Evolutionary conservation across 2,888 invertebrate genomes (phyloP), one percentile per base, ranked within the genome.

Genomic region (Chydorus sphaericus): DNA sequence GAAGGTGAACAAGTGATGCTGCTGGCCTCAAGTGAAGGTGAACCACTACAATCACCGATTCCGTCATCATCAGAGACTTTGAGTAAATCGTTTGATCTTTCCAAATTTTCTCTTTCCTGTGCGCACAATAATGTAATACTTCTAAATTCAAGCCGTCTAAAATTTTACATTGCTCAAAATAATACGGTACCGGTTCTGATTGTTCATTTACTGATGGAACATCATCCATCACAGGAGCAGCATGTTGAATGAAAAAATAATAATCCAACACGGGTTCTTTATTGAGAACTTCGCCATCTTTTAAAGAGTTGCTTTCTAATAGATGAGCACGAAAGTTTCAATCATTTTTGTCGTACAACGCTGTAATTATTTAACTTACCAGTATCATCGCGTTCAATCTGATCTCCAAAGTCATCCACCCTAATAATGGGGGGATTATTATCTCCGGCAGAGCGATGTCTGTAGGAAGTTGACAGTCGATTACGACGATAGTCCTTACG

Each of bases 331-430:
- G 14, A 16, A n/a, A 1, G 18, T 3, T 16, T 16, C 18, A n/a
- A n/a, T n/a, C n/a, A n/a, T n/a, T n/a, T n/a, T n/a, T n/a, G n/a
- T n/a, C n/a, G n/a, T n/a, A n/a, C n/a, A n/a, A n/a, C n/a, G n/a
- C 6, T 20, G 1, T 31, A n/a, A n/a, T 3, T 29, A 16, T 5
- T 23, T 37, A 18, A 38, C 78, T 73, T 70, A 85, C 85, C 83
- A 68, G 86, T 86, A 67, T 88, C 87, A 66, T 87, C 87, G 65
- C 85, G 85, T 2, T 85, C 85, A 51, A 87, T 77, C 62, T 81
- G 79, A n/a, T 80, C 84, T 23, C 87, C 88, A 71, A 94, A 93
- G 10, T 87, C 89, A 69, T 92, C 92, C 65, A 89, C 89, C 65
- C 83, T 77, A 28, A 81, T 81, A 14, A 83, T 81, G n/a, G n/a